Evolutionary conservation across 2,888 invertebrate species (phyloP).

Genomic region (Orthonevra nobilis): DNA sequence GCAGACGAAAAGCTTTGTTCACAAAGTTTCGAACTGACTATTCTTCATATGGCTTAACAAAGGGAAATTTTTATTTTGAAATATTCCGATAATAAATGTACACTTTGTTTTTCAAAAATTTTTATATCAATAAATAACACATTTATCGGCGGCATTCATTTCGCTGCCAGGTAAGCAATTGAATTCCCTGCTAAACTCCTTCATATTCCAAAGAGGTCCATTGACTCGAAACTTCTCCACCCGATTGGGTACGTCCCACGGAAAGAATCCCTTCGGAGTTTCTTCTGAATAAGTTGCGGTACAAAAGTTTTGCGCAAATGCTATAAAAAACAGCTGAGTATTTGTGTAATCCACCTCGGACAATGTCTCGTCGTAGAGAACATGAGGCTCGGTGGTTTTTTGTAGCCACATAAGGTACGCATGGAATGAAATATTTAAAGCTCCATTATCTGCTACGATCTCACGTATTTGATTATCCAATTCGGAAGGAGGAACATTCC

Average conservation of each 20-base stretch:
- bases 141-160: conserved; percentile 78
- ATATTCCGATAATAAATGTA: no score
- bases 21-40: no score
- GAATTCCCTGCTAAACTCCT: conserved; percentile 77
- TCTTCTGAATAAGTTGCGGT: conserved; percentile 74
- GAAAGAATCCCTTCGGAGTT: conserved; percentile 65
- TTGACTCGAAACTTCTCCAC: conserved; percentile 74
- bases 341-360: conserved; percentile 76
- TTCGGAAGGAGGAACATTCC: conserved; percentile 55
- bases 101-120: no score
- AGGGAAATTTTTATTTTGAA: no score
- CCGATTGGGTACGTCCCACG: conserved; percentile 50
- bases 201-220: conserved; percentile 75
- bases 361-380: conserved; percentile 74
- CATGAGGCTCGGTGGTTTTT: conserved; percentile 72
- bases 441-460: conserved; percentile 75
- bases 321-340: conserved; percentile 77
- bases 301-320: conserved; percentile 77
- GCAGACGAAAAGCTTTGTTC: no score
- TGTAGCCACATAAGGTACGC: conserved; percentile 76
- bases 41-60: no score
- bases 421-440: conserved; percentile 76
- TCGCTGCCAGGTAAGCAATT: conserved; percentile 74
- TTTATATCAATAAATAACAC: conserved; percentile 73
- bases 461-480: conserved; percentile 73